Conservation (phyloP, 2,113 vertebrate genomes). For the Trichomycterus rosablanca region DNA sequence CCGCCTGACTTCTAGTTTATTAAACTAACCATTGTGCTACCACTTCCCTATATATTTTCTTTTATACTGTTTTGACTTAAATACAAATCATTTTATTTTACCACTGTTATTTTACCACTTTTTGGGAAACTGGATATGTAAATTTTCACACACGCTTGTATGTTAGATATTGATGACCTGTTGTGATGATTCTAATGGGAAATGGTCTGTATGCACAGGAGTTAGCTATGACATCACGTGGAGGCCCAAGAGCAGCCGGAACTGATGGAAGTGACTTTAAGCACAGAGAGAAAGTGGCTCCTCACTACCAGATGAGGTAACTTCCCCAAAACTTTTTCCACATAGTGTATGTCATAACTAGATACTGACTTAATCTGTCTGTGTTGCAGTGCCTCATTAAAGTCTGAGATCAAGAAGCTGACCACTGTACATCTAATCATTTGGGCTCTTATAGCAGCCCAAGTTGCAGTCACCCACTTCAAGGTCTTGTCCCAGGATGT, state of each 20-base stretch:
- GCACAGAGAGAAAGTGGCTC: slow-evolving; percentile 76
- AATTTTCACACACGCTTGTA: too few relatives aligned
- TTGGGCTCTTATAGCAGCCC: slow-evolving; percentile 84
- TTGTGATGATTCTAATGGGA: too few relatives aligned
- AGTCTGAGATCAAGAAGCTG: slow-evolving; percentile 88
- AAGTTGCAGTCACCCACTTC: slow-evolving; percentile 80
- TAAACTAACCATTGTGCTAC: too few relatives aligned
- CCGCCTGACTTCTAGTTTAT: too few relatives aligned
- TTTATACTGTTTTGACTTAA: too few relatives aligned
- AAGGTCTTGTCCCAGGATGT: slow-evolving; percentile 81
- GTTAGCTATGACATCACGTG: slow-evolving; percentile 80
- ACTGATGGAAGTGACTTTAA: slow-evolving; percentile 83
- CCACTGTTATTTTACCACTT: too few relatives aligned
- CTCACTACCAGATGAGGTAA: slow-evolving; percentile 91
- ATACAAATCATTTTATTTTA: too few relatives aligned
- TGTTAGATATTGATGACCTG: too few relatives aligned
- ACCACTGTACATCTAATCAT: slow-evolving; percentile 82
- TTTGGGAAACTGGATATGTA: too few relatives aligned
- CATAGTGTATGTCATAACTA: neutral
- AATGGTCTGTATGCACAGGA: slow-evolving; percentile 6
- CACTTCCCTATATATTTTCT: too few relatives aligned
- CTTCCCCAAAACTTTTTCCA: neutral
- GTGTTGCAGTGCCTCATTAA: slow-evolving; percentile 77
- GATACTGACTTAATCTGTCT: slow-evolving; percentile 15
- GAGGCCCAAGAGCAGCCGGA: slow-evolving; percentile 72